These are phyloP conservation scores for Rhinophrynus dorsalis DNA, from an alignment of 2,797 vertebrate genomes.

Conservation along the genomic window DNA sequence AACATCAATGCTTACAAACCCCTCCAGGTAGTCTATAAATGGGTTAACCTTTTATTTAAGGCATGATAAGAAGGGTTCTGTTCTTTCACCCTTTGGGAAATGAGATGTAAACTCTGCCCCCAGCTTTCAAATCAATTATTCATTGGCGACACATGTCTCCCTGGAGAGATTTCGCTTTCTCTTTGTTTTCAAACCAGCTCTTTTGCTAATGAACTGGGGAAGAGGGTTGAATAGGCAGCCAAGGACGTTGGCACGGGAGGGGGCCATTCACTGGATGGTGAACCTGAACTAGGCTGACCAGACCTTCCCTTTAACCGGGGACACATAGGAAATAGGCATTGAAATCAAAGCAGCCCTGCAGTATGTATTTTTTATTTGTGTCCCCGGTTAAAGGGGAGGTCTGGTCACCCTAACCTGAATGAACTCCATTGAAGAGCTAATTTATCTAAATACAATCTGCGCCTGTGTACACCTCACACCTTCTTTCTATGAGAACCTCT, in stretches of 20 bases:
- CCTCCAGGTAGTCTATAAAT: neutral
- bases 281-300: neutral
- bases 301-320: no score
- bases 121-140: slow-evolving; percentile 39
- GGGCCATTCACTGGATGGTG: neutral
- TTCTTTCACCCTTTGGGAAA: slow-evolving; percentile 2
- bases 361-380: no score
- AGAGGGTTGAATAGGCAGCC: neutral
- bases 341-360: no score
- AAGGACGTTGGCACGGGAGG: neutral
- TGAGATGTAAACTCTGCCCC: slow-evolving; percentile 9
- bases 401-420: neutral
- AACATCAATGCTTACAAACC: neutral
- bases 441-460: neutral
- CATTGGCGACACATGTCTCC: slow-evolving; percentile 29
- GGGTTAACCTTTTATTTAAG: slow-evolving; percentile 14
- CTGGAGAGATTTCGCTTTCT: slow-evolving; percentile 25
- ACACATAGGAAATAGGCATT: no score
- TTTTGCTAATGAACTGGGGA: slow-evolving; percentile 35
- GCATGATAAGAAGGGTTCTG: slow-evolving; percentile 3
- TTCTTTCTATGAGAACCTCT: no score
- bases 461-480: neutral
- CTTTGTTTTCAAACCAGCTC: slow-evolving; percentile 20
- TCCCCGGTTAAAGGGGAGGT: no score
- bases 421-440: neutral